Conservation (phyloP, 2,797 vertebrate genomes). For the Columba guinea region DNA sequence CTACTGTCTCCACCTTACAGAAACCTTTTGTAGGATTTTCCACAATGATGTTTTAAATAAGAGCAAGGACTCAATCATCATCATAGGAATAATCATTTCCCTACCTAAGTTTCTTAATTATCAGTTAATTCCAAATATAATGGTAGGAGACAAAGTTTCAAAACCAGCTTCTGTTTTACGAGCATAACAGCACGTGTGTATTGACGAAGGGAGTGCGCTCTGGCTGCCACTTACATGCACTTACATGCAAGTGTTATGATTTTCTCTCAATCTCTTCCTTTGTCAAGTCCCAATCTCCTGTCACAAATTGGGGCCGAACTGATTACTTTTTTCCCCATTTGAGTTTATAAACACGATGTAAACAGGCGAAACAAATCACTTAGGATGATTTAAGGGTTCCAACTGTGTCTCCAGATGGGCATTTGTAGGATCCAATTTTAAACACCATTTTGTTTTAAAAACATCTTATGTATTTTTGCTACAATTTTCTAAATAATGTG, state of each 20-base stretch:
- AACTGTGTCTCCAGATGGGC: neutral
- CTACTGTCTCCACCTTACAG: neutral
- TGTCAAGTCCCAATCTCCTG: neutral
- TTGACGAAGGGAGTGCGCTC: neutral
- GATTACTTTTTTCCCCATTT: neutral
- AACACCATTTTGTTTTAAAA: neutral
- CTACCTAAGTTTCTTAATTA: neutral
- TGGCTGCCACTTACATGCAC: neutral
- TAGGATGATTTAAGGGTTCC: slow-evolving; percentile 22
- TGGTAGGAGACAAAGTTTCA: neutral
- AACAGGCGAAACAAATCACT: slow-evolving; percentile 37
- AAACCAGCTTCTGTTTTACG: neutral
- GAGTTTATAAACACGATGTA: neutral
- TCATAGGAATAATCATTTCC: neutral
- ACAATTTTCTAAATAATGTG: neutral
- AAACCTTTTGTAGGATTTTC: neutral
- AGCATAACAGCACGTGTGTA: neutral
- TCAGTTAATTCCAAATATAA: neutral
- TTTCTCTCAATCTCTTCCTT: neutral
- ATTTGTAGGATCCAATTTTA: slow-evolving; percentile 1
- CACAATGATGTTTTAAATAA: neutral
- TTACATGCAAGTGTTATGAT: neutral
- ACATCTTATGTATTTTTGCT: neutral
- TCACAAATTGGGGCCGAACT: neutral
- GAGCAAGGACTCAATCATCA: neutral